phyloP scores from a whole-genome alignment of 2,888 invertebrate genomes.

The Yponomeuta cagnagella region DNA sequence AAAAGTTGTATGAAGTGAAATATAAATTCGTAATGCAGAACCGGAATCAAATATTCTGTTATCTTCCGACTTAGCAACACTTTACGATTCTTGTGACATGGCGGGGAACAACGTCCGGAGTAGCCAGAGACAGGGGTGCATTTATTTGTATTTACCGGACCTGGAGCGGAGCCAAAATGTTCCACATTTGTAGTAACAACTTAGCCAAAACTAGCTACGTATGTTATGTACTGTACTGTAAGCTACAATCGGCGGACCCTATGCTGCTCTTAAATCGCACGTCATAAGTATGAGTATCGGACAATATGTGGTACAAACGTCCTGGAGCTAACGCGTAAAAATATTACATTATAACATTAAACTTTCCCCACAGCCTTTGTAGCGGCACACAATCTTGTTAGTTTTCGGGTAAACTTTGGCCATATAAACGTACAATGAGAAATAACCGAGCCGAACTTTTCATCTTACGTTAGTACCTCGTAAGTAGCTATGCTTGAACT shows the following conservation, averaged over 20 bases:
- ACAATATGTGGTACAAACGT: too few relatives aligned
- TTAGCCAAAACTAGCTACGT: background rate
- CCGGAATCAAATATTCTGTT: background rate
- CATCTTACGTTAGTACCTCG: background rate
- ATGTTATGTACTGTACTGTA: background rate
- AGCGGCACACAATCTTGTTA: conserved; percentile 1
- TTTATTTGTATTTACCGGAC: conserved; percentile 13
- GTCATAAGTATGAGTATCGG: background rate
- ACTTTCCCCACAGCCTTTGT: conserved; percentile 8
- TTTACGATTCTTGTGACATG: conserved; percentile 12
- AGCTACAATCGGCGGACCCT: too few relatives aligned
- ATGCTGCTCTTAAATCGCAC: too few relatives aligned
- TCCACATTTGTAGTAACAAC: conserved; percentile 10
- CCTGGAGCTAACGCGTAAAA: background rate
- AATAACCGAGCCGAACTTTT: background rate
- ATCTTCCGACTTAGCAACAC: background rate
- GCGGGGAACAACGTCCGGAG: conserved; percentile 13
- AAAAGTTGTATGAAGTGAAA: too few relatives aligned
- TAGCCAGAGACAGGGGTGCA: conserved; percentile 13
- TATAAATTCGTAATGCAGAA: background rate
- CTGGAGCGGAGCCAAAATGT: conserved; percentile 14
- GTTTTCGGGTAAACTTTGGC: conserved; percentile 7
- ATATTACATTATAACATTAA: conserved; percentile 5
- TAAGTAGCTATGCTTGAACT: background rate
- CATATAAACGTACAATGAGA: background rate